A percentile compares a stretch with the other conserved stretches of the same genome.
Evolutionary conservation across 2,888 invertebrate species (phyloP).

Genomic region (Parascotia fuliginaria): DNA sequence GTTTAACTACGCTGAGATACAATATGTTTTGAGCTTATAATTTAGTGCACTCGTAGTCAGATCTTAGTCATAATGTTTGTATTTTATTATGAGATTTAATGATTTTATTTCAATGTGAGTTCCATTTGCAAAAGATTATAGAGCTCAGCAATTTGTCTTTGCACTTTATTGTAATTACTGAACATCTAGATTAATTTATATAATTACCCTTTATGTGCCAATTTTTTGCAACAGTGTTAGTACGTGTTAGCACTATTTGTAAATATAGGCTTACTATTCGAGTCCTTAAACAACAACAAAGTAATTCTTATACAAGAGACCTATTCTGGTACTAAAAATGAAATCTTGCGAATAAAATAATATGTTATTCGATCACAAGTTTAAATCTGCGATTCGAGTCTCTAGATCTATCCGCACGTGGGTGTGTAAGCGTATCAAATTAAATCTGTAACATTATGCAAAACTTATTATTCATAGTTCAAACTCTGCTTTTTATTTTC

Average conservation of each 20-base stretch:
- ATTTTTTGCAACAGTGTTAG: too few species aligned
- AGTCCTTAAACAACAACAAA: too few species aligned
- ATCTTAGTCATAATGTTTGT: not conserved
- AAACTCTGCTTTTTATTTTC: constrained; percentile 20
- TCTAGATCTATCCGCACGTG: constrained; percentile 22
- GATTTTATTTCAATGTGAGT: not conserved
- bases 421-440: constrained; percentile 38
- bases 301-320: too few species aligned
- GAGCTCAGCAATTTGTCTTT: not conserved
- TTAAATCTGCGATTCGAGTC: constrained; percentile 32
- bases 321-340: too few species aligned
- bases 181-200: too few species aligned
- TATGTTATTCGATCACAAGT: constrained; percentile 31
- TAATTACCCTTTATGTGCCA: too few species aligned
- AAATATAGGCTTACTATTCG: too few species aligned
- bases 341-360: not conserved
- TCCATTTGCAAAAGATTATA: not conserved
- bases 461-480: constrained; percentile 37
- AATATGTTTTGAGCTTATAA: not conserved
- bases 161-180: not conserved
- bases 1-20: constrained; percentile 20
- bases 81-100: not conserved
- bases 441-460: constrained; percentile 39
- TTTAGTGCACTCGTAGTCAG: not conserved
- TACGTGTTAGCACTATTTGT: too few species aligned